Evolutionary conservation across 2,113 vertebrate species (phyloP).

Genomic region (Halcyon malimbica): DNA sequence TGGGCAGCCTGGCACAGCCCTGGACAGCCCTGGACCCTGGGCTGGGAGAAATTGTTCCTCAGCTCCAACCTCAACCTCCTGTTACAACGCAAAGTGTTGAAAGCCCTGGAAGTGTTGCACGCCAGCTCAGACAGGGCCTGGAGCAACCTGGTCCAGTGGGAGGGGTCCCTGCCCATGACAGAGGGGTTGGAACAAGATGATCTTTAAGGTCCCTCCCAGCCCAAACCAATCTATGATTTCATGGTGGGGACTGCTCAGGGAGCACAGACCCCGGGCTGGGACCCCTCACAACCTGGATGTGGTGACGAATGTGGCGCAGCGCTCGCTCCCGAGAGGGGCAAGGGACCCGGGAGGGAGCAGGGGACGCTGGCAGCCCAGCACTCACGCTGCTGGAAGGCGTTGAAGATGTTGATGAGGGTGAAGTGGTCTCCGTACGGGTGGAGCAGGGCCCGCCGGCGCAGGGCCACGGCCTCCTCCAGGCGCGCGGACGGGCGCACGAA

Average conservation of each 20-base stretch:
- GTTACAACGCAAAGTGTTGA: neutral
- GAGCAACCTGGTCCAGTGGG: neutral
- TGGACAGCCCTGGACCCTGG: neutral
- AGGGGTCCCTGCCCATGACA: neutral
- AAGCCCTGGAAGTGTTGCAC: neutral
- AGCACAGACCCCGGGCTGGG: neutral
- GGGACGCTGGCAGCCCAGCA: neutral
- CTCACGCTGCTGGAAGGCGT: slow-evolving; percentile 86
- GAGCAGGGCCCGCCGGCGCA: slow-evolving; percentile 80
- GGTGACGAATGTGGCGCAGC: rapidly evolving
- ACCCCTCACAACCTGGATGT: rapidly evolving
- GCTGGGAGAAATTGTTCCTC: neutral
- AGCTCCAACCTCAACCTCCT: neutral
- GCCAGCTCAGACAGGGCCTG: neutral
- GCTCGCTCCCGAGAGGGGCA: neutral
- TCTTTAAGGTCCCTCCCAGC: neutral
- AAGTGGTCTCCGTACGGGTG: slow-evolving; percentile 85
- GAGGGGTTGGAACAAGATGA: neutral
- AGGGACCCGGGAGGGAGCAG: neutral
- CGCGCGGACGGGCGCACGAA: slow-evolving; percentile 6
- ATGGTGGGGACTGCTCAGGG: neutral
- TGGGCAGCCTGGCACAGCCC: neutral
- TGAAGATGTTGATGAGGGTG: slow-evolving; percentile 87
- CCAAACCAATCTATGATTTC: neutral
- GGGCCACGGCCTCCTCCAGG: slow-evolving; percentile 73